phyloP scores from a whole-genome alignment of 2,113 vertebrate species.

The Melanerpes formicivorus region DNA sequence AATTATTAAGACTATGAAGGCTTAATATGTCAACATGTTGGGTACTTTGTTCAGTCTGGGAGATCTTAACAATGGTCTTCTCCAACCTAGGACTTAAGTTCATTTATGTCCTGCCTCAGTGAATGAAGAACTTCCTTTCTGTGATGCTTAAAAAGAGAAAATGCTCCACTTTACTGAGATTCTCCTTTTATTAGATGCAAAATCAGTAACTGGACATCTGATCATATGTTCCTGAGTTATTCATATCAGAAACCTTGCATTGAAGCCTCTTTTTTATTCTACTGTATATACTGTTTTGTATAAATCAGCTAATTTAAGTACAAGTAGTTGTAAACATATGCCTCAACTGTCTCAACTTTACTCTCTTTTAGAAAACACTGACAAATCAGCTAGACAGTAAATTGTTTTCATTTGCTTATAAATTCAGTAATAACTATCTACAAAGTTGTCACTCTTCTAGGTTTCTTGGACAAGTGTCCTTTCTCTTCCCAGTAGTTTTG shows the following conservation, averaged over 20 bases:
- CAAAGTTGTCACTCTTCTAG: not conserved
- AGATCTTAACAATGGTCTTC: slow-evolving; percentile 53
- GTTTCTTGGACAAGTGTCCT: not conserved
- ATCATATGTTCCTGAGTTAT: not conserved
- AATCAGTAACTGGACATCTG: not conserved
- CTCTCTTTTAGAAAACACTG: not conserved
- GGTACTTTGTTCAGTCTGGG: slow-evolving; percentile 17
- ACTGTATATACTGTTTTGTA: not conserved
- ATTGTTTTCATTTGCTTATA: not conserved
- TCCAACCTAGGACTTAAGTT: not conserved
- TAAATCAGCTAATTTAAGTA: not conserved
- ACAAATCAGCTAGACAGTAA: not conserved
- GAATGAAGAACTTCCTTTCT: slow-evolving; percentile 12
- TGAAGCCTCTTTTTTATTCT: not conserved
- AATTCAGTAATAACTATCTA: not conserved
- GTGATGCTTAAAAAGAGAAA: not conserved
- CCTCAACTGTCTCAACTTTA: not conserved
- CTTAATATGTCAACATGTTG: slow-evolving; percentile 15
- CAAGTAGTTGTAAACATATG: not conserved
- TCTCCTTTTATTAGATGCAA: not conserved
- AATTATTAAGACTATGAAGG: not conserved
- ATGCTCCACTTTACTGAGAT: not conserved
- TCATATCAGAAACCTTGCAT: not conserved
- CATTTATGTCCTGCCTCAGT: not conserved
- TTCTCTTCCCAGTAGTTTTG: not conserved